Base-by-base conservation (phyloP, 1,140 invertebrate species). In the Dermatophagoides farinae region DNA sequence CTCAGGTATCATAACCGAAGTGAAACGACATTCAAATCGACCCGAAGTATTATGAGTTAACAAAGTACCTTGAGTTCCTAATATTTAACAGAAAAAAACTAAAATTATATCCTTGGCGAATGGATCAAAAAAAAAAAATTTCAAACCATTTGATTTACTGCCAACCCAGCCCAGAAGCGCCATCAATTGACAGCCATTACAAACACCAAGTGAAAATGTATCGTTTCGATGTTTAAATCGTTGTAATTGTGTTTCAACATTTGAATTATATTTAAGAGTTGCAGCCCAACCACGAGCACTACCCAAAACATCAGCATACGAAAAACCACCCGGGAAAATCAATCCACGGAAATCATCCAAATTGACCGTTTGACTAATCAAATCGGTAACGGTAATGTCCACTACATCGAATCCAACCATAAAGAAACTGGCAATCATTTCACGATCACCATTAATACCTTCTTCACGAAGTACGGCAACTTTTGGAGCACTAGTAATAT, bases 141-240 rank as follows among this genome's bases (percentile, higher is more conserved):
- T 1, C 20, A 46, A 37, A 47, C 61, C 53, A 38, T 59, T 46
- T 10, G 41, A 5, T 49, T 65, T 22, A 38, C 31, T 16, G 18
- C 64, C 59, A 57, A 78, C 69, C 75, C 77, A 78, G 6, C 75
- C 75, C 9, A 78, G 67, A 14, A 92, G 71, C 31, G 82, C 85
- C 85, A 97, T 88, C 44, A 97, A 71, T 69, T 98, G 93, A 69
- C 92, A 97, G 0, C 93, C 93, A 74, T 98, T 98, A 69, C 93
- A 97, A 11, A 97, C 86, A 44, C 93, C 93, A 49, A 97, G 78
- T 64, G 89, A 93, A 70, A 97, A 97, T 0, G 88, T 93, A 69
- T 95, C 82, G 2, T 73, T 64, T 22, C 88, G 77, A 10, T 70
- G 67, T 44, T 77, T 71, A 73, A 93, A 93, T 60, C 76, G 71